phyloP scores from a whole-genome alignment of 2,797 vertebrate genomes.

The Gobionotothen gibberifrons region DNA sequence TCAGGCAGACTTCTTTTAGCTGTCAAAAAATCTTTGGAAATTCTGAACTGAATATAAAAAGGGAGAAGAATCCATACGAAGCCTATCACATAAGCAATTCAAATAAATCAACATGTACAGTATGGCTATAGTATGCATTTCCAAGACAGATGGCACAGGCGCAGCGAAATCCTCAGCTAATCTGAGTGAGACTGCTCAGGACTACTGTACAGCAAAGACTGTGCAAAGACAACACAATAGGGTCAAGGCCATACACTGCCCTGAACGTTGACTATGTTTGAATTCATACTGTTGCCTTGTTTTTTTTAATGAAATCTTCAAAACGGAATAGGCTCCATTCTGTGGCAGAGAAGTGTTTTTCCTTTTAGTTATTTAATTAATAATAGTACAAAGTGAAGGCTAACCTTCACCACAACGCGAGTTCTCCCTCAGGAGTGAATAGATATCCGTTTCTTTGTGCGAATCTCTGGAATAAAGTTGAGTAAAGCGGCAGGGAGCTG shows the following conservation, averaged over 20 bases:
- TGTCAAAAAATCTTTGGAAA: conserved; percentile 17
- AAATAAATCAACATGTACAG: conserved; percentile 24
- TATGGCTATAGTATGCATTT: conserved; percentile 40
- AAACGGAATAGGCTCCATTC: conserved; percentile 1
- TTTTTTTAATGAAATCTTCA: not conserved
- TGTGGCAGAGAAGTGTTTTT: not conserved
- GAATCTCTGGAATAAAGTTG: conserved; percentile 32
- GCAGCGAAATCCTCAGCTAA: conserved; percentile 76
- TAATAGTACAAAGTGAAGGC: not conserved
- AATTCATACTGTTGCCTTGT: not conserved
- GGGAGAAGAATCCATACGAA: conserved; percentile 13
- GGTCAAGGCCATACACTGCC: conserved; percentile 15
- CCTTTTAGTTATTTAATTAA: not conserved
- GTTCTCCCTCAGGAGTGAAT: not conserved
- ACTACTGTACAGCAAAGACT: conserved; percentile 42
- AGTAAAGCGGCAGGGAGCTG: conserved; percentile 65
- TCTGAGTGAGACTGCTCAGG: conserved; percentile 64
- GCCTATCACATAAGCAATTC: conserved; percentile 1
- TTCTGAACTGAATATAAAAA: conserved; percentile 7
- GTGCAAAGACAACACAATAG: conserved; percentile 46
- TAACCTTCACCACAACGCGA: not conserved
- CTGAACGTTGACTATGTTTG: not conserved
- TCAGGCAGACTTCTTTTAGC: conserved; percentile 11
- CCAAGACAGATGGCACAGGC: conserved; percentile 73
- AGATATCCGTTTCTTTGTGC: not conserved